A percentile compares a stretch with the other conserved stretches of the same genome.
These are phyloP conservation scores for Aphelenchoides fujianensis DNA, from an alignment of 1,140 invertebrate species.

Conservation along the genomic window DNA sequence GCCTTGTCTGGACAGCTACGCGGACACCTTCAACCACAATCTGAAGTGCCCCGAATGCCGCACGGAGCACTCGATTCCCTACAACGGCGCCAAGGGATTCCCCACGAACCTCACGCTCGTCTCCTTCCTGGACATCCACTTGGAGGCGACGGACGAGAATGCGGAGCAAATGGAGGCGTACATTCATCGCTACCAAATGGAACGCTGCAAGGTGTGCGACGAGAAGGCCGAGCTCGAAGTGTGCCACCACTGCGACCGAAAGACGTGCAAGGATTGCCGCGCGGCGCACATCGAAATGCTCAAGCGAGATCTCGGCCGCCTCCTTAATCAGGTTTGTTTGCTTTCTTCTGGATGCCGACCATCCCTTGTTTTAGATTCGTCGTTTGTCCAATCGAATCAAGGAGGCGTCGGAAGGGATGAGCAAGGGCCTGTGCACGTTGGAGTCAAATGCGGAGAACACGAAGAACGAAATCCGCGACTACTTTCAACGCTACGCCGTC, in stretches of 20 bases:
- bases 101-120: slow-evolving; percentile 92
- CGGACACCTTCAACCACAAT: slow-evolving; percentile 86
- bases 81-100: slow-evolving; percentile 88
- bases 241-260: slow-evolving; percentile 90
- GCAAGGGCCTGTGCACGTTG: slow-evolving; percentile 53
- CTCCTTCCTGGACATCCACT: slow-evolving; percentile 87
- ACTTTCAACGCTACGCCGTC: slow-evolving; percentile 56
- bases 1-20: slow-evolving; percentile 92
- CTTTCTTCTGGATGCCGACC: slow-evolving; percentile 14
- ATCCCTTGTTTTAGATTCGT: slow-evolving; percentile 41
- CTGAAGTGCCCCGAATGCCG: slow-evolving; percentile 98
- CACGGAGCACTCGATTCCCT: slow-evolving; percentile 91
- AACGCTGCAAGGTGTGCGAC: slow-evolving; percentile 70
- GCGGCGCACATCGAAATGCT: slow-evolving; percentile 87
- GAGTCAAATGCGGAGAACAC: slow-evolving; percentile 56
- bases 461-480: slow-evolving; percentile 59
- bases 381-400: slow-evolving; percentile 54
- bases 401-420: slow-evolving; percentile 52
- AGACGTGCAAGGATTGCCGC: slow-evolving; percentile 65
- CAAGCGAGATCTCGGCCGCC: slow-evolving; percentile 83
- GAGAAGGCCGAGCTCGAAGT: slow-evolving; percentile 84
- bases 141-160: slow-evolving; percentile 84
- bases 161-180: slow-evolving; percentile 67
- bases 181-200: slow-evolving; percentile 61
- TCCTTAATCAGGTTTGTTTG: slow-evolving; percentile 64